phyloP scores from a whole-genome alignment of 2,113 vertebrate genomes.

The Spilogale gracilis region DNA sequence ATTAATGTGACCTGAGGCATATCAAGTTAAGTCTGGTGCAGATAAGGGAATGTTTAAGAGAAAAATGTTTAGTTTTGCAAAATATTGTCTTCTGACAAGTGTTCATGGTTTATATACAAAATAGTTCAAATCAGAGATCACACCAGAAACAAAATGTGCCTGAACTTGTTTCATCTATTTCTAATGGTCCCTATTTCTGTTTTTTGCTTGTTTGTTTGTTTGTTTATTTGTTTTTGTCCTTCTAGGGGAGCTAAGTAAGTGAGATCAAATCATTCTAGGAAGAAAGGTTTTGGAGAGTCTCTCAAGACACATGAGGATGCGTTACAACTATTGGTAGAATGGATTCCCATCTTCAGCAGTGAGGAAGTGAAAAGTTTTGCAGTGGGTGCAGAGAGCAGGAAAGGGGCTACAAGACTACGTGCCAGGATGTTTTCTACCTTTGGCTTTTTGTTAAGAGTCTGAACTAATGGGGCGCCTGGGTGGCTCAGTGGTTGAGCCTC shows the following conservation, averaged over 20 bases:
- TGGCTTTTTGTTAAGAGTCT: background rate
- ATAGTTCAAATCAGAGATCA: background rate
- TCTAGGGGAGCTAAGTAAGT: background rate
- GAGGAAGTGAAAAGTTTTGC: background rate
- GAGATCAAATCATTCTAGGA: constrained; percentile 36
- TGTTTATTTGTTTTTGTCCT: background rate
- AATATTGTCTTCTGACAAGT: background rate
- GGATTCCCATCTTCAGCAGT: background rate
- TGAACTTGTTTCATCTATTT: background rate
- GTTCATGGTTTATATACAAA: background rate
- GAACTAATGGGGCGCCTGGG: too few species aligned
- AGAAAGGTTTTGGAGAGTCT: background rate
- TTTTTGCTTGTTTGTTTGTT: background rate
- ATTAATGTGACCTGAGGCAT: background rate
- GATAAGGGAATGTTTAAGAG: background rate
- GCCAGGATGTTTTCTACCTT: background rate
- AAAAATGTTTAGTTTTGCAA: constrained; percentile 48
- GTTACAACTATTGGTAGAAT: background rate
- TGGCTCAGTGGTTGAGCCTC: too few species aligned
- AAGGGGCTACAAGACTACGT: background rate
- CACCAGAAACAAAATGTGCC: background rate
- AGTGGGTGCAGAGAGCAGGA: background rate
- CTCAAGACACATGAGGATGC: background rate
- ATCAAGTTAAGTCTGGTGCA: background rate
- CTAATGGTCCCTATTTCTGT: background rate